phyloP scores from a whole-genome alignment of 2,888 invertebrate species.

The Drosophila mayaguana region DNA sequence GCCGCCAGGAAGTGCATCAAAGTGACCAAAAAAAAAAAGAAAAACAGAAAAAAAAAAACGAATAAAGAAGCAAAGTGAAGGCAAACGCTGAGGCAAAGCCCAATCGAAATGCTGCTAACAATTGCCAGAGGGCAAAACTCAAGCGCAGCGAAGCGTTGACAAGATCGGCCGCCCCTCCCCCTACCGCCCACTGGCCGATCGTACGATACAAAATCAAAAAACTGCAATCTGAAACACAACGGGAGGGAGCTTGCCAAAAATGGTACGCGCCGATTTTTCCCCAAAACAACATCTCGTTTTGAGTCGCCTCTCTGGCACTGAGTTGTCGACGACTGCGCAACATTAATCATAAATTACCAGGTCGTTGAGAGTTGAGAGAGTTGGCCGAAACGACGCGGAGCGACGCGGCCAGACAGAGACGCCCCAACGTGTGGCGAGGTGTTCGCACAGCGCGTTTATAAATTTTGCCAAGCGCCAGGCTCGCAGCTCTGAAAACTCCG shows the following conservation, averaged over 20 bases:
- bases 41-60: no score
- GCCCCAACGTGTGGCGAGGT: slow-evolving; percentile 81
- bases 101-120: slow-evolving; percentile 28
- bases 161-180: slow-evolving; percentile 50
- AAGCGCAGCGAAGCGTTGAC: slow-evolving; percentile 75
- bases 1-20: slow-evolving; percentile 66
- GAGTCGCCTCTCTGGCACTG: slow-evolving; percentile 32
- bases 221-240: slow-evolving; percentile 77
- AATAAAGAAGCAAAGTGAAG: not conserved
- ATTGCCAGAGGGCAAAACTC: slow-evolving; percentile 50
- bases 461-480: slow-evolving; percentile 83
- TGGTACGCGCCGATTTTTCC: slow-evolving; percentile 71
- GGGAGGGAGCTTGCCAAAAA: slow-evolving; percentile 75
- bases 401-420: slow-evolving; percentile 47
- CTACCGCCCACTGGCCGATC: not conserved
- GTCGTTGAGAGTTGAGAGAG: slow-evolving; percentile 76
- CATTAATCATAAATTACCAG: slow-evolving; percentile 84
- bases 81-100: not conserved
- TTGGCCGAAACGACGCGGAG: slow-evolving; percentile 46
- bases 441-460: slow-evolving; percentile 81
- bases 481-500: slow-evolving; percentile 19
- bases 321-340: slow-evolving; percentile 47
- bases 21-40: slow-evolving; percentile 44
- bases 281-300: slow-evolving; percentile 54
- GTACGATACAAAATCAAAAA: not conserved